These are phyloP conservation scores for Acanthosepion pharaonis DNA, from an alignment of 2,888 invertebrate genomes.

Conservation along the genomic window DNA sequence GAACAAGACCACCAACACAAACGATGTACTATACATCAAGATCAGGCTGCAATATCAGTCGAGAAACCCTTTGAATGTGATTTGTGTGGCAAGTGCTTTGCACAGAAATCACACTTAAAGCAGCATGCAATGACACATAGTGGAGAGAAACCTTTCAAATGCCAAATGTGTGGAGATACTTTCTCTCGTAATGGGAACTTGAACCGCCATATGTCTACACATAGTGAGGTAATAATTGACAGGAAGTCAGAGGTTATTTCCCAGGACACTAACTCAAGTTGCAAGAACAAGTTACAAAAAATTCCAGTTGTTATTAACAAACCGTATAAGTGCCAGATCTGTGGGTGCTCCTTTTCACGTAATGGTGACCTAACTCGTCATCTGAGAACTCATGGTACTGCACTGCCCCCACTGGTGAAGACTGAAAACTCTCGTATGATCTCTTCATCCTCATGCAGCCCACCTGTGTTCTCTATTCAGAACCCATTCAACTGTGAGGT, in stretches of 20 bases:
- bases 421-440: background rate
- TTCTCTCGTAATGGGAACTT: slow-evolving; percentile 43
- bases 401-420: background rate
- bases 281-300: background rate
- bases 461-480: background rate
- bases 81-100: slow-evolving; percentile 36
- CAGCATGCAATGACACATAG: slow-evolving; percentile 38
- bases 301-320: background rate
- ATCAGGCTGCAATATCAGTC: background rate
- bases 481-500: slow-evolving; percentile 43
- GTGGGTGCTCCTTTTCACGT: slow-evolving; percentile 35
- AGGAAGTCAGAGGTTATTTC: background rate
- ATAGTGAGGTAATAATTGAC: background rate
- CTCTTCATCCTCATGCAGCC: background rate
- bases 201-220: slow-evolving; percentile 23
- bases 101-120: slow-evolving; percentile 42
- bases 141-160: slow-evolving; percentile 46
- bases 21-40: background rate
- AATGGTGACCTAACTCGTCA: slow-evolving; percentile 41
- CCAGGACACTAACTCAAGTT: background rate
- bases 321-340: slow-evolving; percentile 36
- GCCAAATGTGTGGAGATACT: slow-evolving; percentile 36
- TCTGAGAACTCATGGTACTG: slow-evolving; percentile 41
- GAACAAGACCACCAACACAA: background rate
- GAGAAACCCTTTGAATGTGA: slow-evolving; percentile 40